Base-by-base conservation (phyloP, 2,888 invertebrate species). In the Drosophila kokeensis region DNA sequence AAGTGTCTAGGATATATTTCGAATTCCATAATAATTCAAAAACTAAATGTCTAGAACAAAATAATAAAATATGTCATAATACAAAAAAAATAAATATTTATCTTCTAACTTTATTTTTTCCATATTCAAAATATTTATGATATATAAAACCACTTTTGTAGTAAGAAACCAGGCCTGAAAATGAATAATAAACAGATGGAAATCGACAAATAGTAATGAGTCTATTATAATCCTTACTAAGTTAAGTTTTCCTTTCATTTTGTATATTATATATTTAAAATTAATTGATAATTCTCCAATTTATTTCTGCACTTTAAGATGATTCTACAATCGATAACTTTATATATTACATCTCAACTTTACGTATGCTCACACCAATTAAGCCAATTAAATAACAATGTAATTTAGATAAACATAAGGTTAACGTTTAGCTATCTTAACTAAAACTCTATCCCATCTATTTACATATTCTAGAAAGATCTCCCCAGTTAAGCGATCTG, bases 401-500 rank as follows among this genome's bases (percentile, higher is more conserved):
- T 8, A 8, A 45, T 24, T 15, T 45, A 24, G 10, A 24, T 45
- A 15, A 45, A 45, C 24, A 21, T 21, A 6, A 6, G 42, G 6
- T 21, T 42, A 4, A 45, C 24, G 24, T 15, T 45, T 40, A 8
- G 8, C 40, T 40, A 40, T n/a, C 8, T 45, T 4, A 24, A 15
- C 21, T 45, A 24, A 15, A 45, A 8, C 24, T 45, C 18, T n/a
- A 40, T 40, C 4, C 15, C 13, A 24, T 24, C 4, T 24, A 15
- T 45, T 45, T 45, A 45, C 45, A 45, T 45, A 24, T 45, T 45
- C 45, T 45, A 15, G 45, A 24, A 45, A 45, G 24, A 45, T 45
- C 45, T 45, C 15, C 8, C 21, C 13, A 52, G 45, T 18, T 38
- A 63, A 57, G 30, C 64, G 55, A 63, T 63, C 53, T 76, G 69